These are phyloP conservation scores for Alcedo quadribrachys DNA, from an alignment of 2,797 vertebrate species.

Conservation along the genomic window DNA sequence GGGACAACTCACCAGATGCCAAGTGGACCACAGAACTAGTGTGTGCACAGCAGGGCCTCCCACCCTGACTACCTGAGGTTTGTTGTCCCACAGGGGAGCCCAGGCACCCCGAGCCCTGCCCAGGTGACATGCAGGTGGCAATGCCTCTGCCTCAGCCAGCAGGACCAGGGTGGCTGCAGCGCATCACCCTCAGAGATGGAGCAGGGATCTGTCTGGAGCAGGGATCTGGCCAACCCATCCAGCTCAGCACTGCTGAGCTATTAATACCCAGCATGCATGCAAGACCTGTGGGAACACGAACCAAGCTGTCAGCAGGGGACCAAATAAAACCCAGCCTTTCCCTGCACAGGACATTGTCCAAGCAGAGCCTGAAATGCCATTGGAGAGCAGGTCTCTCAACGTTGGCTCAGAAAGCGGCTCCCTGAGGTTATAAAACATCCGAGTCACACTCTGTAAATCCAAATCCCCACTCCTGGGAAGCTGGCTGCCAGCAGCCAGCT, in stretches of 20 bases:
- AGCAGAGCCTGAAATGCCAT: not conserved
- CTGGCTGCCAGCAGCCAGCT: not conserved
- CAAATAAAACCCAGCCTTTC: not conserved
- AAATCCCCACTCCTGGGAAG: not conserved
- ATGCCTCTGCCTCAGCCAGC: fast-evolving
- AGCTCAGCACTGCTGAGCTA: not conserved
- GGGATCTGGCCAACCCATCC: not conserved
- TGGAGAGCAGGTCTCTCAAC: fast-evolving
- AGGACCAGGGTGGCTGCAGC: fast-evolving
- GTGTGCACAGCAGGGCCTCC: not conserved
- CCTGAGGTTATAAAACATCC: not conserved
- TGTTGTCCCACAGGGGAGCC: fast-evolving
- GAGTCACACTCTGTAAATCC: not conserved
- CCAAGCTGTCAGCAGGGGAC: not conserved
- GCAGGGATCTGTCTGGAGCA: not conserved
- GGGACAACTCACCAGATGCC: not conserved
- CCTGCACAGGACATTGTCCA: not conserved
- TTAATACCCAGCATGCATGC: fast-evolving
- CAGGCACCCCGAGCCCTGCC: fast-evolving
- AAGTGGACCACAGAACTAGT: not conserved
- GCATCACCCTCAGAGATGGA: not conserved
- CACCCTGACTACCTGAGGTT: not conserved
- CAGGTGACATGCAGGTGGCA: not conserved
- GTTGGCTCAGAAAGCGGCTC: not conserved
- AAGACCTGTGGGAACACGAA: not conserved